Conservation (phyloP, 2,113 vertebrate species). For the cat (Felis catus) region F.catus_Fca126_mat1.0 CM031413.1:5668501-5669000, state of each 20-base stretch:
- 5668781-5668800: too few species aligned
- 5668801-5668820: neutral
- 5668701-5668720: neutral
- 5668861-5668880: neutral
- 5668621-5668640: neutral
- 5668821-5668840: too few species aligned
- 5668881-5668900: neutral
- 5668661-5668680: rapidly evolving
- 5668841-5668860: neutral
- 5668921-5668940: too few species aligned
- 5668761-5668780: neutral
- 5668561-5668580: neutral
- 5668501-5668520: neutral
- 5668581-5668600: neutral
- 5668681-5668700: neutral
- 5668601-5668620: neutral
- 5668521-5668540: neutral
- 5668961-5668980: neutral
- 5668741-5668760: neutral
- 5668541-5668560: neutral
- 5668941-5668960: neutral
- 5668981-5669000: neutral
- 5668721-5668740: neutral
- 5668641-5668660: neutral
- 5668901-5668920: neutral